phyloP scores from a whole-genome alignment of 2,113 vertebrate species.

The Ciconia maguari region DNA sequence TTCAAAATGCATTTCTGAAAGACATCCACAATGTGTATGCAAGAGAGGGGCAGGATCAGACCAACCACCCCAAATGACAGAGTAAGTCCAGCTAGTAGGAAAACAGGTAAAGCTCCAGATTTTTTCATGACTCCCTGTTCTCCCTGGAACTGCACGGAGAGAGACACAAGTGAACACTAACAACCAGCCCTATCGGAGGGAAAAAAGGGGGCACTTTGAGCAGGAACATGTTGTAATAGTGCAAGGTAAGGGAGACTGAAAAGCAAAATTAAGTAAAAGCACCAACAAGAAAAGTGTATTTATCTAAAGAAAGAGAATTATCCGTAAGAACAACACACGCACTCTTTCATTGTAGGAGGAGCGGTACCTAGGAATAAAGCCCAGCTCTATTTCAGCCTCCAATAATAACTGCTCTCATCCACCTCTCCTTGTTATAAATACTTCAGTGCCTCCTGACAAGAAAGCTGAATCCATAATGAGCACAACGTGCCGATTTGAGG shows the following conservation, averaged over 20 bases:
- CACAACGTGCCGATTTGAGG: background rate
- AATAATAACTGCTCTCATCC: background rate
- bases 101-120: background rate
- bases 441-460: background rate
- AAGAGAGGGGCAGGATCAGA: background rate
- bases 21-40: background rate
- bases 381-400: background rate
- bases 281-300: background rate
- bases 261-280: background rate
- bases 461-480: accelerated
- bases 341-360: background rate
- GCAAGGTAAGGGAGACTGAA: accelerated
- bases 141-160: background rate
- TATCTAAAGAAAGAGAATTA: background rate
- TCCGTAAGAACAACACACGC: background rate
- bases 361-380: accelerated
- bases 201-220: background rate
- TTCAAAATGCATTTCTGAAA: background rate
- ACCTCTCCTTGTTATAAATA: background rate
- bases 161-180: background rate
- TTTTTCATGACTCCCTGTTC: background rate
- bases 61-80: background rate
- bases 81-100: background rate
- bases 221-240: accelerated
- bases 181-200: accelerated